These are phyloP conservation scores for Ips typographus DNA, from an alignment of 1,140 invertebrate species.

Conservation along the genomic window DNA sequence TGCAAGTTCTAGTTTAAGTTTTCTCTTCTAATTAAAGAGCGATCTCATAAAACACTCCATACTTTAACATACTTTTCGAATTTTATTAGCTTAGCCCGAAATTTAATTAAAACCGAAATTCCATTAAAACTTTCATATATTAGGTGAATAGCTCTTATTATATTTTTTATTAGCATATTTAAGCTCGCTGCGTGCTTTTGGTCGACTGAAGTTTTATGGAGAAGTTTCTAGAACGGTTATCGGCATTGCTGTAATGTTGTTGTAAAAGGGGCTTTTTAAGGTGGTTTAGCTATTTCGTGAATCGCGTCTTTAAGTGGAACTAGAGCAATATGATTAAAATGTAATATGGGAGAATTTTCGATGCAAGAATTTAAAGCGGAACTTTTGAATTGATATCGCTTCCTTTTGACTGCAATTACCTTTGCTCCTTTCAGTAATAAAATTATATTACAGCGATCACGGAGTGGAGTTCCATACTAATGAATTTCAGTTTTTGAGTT, in stretches of 20 bases:
- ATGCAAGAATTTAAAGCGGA: background rate
- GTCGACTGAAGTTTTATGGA: background rate
- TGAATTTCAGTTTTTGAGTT: too few species aligned
- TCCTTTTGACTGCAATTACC: too few species aligned
- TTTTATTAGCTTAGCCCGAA: conserved; percentile 5
- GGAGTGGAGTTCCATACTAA: too few species aligned
- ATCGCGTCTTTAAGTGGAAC: conserved; percentile 8
- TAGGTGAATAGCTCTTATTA: background rate
- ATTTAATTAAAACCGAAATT: conserved; percentile 14
- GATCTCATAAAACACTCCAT: background rate
- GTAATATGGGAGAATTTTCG: background rate
- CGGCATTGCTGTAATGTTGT: conserved; percentile 4
- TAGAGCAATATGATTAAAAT: background rate
- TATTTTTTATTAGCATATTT: conserved; percentile 7
- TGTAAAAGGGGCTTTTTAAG: conserved; percentile 2
- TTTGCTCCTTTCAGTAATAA: too few species aligned
- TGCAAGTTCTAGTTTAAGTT: too few species aligned
- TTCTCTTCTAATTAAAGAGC: too few species aligned
- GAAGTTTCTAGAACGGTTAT: conserved; percentile 5
- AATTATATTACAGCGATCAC: too few species aligned
- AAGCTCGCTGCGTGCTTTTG: conserved; percentile 7
- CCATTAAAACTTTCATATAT: conserved; percentile 13
- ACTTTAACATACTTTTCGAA: conserved; percentile 2
- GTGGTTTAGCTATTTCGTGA: conserved; percentile 8
- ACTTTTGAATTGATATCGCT: too few species aligned